phyloP scores from a whole-genome alignment of 2,113 vertebrate species.

The Cacatua alba region DNA sequence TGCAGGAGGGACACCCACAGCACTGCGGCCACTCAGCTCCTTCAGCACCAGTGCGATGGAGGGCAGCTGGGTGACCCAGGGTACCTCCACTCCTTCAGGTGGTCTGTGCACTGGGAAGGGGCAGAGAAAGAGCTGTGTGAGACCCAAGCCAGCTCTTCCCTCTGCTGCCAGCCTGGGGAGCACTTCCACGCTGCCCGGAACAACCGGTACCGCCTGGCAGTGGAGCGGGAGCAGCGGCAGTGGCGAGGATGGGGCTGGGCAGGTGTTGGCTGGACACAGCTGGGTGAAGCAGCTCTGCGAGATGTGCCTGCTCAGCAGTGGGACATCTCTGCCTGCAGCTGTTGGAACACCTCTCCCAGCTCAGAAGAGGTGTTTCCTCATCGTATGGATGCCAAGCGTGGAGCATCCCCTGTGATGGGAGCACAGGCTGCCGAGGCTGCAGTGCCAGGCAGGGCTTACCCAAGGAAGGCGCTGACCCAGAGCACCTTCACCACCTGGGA shows the following conservation, averaged over 20 bases:
- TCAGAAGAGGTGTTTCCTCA: not conserved
- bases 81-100: not conserved
- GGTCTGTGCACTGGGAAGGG: not conserved
- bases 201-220: accelerated
- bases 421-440: not conserved
- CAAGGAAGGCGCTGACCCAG: not conserved
- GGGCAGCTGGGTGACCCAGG: not conserved
- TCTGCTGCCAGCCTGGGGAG: not conserved
- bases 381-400: not conserved
- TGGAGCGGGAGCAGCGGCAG: not conserved
- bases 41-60: not conserved
- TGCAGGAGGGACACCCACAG: not conserved
- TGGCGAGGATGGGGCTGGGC: not conserved
- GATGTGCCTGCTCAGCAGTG: not conserved
- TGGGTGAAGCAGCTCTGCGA: not conserved
- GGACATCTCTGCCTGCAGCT: not conserved
- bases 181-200: not conserved
- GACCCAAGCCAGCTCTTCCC: too few species aligned
- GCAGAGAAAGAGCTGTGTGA: not conserved
- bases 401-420: not conserved
- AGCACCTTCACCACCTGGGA: not conserved
- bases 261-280: not conserved
- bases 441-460: not conserved
- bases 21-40: not conserved
- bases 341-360: not conserved